Evolutionary conservation across 2,113 vertebrate species (phyloP), one percentile per base, ranked within the genome.

Genomic region (Zosterops pallidus): DNA sequence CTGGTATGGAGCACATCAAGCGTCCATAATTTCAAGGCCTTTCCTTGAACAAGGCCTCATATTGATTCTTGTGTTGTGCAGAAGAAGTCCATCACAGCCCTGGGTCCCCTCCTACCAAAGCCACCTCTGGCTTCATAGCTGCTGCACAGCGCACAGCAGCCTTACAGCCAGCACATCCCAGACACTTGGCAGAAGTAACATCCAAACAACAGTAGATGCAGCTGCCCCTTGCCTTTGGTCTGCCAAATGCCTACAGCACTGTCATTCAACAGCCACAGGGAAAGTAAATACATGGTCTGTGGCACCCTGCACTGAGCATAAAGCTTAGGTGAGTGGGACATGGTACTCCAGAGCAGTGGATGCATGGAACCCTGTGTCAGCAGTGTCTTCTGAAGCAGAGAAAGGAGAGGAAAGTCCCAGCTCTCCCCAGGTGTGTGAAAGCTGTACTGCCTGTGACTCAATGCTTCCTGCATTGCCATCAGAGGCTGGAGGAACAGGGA

Each of bases 161-260:
- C 62, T 59, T 59, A 24, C 68, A 44, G 35, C 76, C 41, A 29
- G 33, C 31, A 84, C 23, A 59, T 6, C 52, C 56, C 19, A 42
- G 56, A 59, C 42, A 25, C 60, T 41, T 50, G 47, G 82, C 47
- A 74, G 83, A 89, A 70, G 18, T 5, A 46, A 7, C 29, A 29
- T 21, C 42, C 64, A 37, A 39, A 65, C 0, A 0, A 39, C 2
- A 9, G 28, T 8, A 26, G n/a, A 41, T 41, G 46, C 28, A 60
- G 15, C 44, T 88, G 77, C 3, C 23, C 57, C 24, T 56, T 88
- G 47, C 53, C 39, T 88, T 89, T 67, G 41, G 11, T 9, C 41
- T 60, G 55, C 44, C 71, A 63, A 22, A 49, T 49, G n/a, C 28
- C 67, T 56, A 28, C 2, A 18, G 2, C 46, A 46, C 4, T 31